Conservation (phyloP, 2,797 vertebrate genomes). For the Apogon talboti region DNA sequence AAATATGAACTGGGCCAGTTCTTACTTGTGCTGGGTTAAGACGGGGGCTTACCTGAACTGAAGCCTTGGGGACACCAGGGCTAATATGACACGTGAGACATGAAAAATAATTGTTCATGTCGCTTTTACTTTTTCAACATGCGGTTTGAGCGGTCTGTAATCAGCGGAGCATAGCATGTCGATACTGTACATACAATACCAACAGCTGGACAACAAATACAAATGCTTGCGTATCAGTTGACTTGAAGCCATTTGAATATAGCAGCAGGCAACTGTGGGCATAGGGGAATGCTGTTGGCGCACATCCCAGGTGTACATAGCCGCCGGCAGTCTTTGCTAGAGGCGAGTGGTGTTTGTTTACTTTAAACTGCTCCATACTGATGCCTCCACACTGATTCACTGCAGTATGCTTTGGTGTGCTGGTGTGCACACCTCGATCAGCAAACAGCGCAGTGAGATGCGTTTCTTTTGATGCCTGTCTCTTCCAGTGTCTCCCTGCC, state of each 20-base stretch:
- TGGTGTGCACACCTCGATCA: constrained; percentile 42
- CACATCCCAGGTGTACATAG: constrained; percentile 61
- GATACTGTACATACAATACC: constrained; percentile 6
- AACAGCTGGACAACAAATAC: constrained; percentile 42
- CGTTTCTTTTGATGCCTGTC: constrained; percentile 62
- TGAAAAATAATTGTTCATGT: constrained; percentile 5
- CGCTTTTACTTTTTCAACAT: constrained; percentile 1
- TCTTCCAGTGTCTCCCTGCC: constrained; percentile 42
- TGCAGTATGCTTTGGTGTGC: constrained; percentile 51
- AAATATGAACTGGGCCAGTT: constrained; percentile 73
- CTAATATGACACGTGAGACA: constrained; percentile 17
- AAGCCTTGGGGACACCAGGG: constrained; percentile 33
- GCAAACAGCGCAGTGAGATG: constrained; percentile 56
- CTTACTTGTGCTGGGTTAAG: constrained; percentile 45
- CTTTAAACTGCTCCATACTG: constrained; percentile 58
- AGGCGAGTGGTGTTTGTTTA: constrained; percentile 73
- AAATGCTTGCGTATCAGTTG: constrained; percentile 44
- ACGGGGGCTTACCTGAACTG: constrained; percentile 51
- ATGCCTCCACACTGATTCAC: constrained; percentile 60
- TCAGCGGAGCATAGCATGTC: not conserved
- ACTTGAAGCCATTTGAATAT: constrained; percentile 53
- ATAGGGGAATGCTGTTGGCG: constrained; percentile 47
- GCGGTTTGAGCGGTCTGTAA: constrained; percentile 4
- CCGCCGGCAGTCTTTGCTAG: constrained; percentile 56
- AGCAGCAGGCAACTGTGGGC: constrained; percentile 57